Conservation (phyloP, 2,113 vertebrate species). For the Notothenia coriiceps region DNA sequence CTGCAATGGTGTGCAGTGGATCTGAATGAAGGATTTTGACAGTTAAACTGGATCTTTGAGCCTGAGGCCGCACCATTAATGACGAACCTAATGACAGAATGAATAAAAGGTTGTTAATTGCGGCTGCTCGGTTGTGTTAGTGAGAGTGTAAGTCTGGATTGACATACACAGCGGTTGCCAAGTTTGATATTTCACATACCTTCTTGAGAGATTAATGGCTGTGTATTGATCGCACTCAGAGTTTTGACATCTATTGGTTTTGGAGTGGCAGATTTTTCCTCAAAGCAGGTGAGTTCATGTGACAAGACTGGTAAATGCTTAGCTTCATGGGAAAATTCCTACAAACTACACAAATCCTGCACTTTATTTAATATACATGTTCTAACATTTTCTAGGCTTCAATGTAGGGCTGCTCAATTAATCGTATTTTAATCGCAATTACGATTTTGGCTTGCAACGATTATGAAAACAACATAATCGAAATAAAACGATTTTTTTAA, state of each 20-base stretch:
- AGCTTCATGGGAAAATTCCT: slow-evolving; percentile 12
- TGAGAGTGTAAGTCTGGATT: slow-evolving; percentile 29
- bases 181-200: slow-evolving; percentile 53
- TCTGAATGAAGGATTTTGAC: slow-evolving; percentile 60
- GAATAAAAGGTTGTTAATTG: slow-evolving; percentile 64
- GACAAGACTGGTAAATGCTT: slow-evolving; percentile 27
- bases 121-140: slow-evolving; percentile 48
- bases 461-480: no score
- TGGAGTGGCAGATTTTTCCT: slow-evolving; percentile 17
- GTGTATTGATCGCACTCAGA: slow-evolving; percentile 36
- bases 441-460: no score
- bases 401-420: background rate
- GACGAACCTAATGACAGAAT: slow-evolving; percentile 56
- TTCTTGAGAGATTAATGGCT: slow-evolving; percentile 49
- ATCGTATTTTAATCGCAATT: no score
- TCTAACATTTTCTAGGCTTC: background rate
- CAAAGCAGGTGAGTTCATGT: slow-evolving; percentile 36
- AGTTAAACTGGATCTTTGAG: slow-evolving; percentile 70
- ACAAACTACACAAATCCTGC: slow-evolving; percentile 9
- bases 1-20: slow-evolving; percentile 39
- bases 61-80: slow-evolving; percentile 53
- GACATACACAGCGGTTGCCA: slow-evolving; percentile 52
- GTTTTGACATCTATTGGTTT: slow-evolving; percentile 58
- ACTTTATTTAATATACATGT: slow-evolving; percentile 11
- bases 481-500: no score